These are phyloP conservation scores for Drosophila hamatofila DNA, from an alignment of 2,888 invertebrate genomes.

Conservation along the genomic window DNA sequence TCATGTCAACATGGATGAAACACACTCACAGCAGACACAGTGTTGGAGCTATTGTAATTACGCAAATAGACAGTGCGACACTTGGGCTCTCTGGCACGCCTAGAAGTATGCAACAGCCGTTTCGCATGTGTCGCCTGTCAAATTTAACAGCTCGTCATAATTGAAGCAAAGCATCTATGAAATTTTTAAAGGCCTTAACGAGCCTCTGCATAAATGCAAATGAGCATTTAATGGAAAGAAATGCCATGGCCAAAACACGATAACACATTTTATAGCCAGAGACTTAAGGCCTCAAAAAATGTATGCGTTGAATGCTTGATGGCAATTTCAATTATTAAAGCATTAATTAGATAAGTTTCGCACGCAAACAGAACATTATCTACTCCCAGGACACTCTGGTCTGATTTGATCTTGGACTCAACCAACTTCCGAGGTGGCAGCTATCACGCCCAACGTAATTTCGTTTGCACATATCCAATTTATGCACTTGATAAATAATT, in stretches of 20 bases:
- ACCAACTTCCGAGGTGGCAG: slow-evolving; percentile 16
- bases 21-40: slow-evolving; percentile 5
- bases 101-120: slow-evolving; percentile 29
- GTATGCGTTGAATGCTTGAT: slow-evolving; percentile 13
- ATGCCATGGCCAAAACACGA: not conserved
- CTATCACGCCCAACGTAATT: slow-evolving; percentile 21
- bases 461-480: slow-evolving; percentile 38
- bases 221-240: slow-evolving; percentile 45
- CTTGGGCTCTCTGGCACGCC: slow-evolving; percentile 32
- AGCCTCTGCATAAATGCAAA: slow-evolving; percentile 58
- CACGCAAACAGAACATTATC: slow-evolving; percentile 30
- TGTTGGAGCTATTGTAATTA: slow-evolving; percentile 47
- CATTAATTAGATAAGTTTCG: slow-evolving; percentile 66
- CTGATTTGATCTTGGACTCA: slow-evolving; percentile 26
- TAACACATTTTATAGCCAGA: not conserved
- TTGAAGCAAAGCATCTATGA: slow-evolving; percentile 52
- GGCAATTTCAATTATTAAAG: slow-evolving; percentile 71
- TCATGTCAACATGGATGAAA: slow-evolving; percentile 53
- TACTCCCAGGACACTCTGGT: slow-evolving; percentile 8
- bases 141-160: slow-evolving; percentile 56
- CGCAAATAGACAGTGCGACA: slow-evolving; percentile 48
- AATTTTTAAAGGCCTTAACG: slow-evolving; percentile 41
- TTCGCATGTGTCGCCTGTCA: slow-evolving; percentile 33
- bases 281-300: not conserved
- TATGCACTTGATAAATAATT: slow-evolving; percentile 64